Evolutionary conservation across 1,140 invertebrate genomes (phyloP), one percentile per base, ranked within the genome.

Genomic region (Drosophila kohkoa): DNA sequence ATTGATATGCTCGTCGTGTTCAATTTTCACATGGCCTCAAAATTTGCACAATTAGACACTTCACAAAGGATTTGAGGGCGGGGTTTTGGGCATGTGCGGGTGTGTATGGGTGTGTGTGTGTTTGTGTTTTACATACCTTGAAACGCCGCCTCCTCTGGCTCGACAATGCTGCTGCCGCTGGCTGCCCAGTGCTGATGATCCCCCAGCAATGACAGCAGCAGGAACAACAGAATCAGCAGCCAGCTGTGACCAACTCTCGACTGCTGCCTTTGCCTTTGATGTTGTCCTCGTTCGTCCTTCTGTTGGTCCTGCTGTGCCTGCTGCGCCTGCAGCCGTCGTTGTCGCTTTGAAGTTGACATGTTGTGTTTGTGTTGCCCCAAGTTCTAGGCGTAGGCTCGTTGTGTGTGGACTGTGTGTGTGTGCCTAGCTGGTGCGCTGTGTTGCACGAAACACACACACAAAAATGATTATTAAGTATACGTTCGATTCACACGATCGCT

Each of bases 81-180:
- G 32, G 35, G 1, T 4, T 25, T 25, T 25, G 35, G 35, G 32
- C 5, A 38, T 8, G 35, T 11, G 35, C 41, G 10, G 6, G 38
- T 28, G 5, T 55, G 41, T 45, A n/a, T n/a, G n/a, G n/a, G 15
- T 11, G 25, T 4, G 48, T 38, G 2, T 55, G 6, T 35, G n/a
- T 35, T 25, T 41, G 45, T 78, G 43, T 85, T 30, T 63, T 72
- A 88, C 85, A 71, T 93, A 94, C 94, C 94, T 94, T 94, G 94
- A 83, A 94, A 94, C 30, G 94, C 94, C 49, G 94, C 94, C 71
- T 94, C 94, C 81, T 82, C 82, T 6, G 83, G 76, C 63, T 86
- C 82, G 48, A 77, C 62, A 68, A 81, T 81, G 48, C 13, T 77
- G 68, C 63, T 81, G 63, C 60, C 67, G 25, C 65, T 85, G 38